Conservation (phyloP, 2,888 invertebrate genomes). For the Ametastegia equiseti region DNA sequence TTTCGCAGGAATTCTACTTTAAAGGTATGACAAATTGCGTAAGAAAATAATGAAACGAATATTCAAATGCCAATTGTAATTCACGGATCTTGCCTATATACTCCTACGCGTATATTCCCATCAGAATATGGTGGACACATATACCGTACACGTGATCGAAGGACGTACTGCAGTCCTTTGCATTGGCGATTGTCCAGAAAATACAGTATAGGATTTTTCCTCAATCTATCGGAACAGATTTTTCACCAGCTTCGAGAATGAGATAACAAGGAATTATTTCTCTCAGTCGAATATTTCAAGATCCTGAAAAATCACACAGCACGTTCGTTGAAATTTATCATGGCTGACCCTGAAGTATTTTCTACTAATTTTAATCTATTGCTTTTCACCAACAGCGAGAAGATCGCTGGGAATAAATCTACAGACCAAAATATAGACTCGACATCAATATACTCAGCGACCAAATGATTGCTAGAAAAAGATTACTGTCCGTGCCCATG, state of each 20-base stretch:
- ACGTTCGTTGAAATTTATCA: too few species aligned
- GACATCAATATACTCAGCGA: background rate
- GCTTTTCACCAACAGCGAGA: too few species aligned
- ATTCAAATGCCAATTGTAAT: background rate
- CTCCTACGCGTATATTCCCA: background rate
- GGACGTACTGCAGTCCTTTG: background rate
- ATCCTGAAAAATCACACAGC: too few species aligned
- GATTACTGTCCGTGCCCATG: background rate
- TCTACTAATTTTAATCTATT: too few species aligned
- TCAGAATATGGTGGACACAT: background rate
- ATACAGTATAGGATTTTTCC: background rate
- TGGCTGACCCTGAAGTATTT: too few species aligned
- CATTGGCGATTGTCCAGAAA: background rate
- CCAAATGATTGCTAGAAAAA: background rate
- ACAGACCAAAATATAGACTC: background rate
- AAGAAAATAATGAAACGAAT: background rate
- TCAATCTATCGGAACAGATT: too few species aligned
- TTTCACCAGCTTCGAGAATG: too few species aligned
- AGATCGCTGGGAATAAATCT: too few species aligned
- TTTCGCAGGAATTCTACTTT: background rate
- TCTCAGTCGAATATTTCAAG: too few species aligned
- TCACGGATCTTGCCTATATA: background rate
- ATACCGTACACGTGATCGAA: background rate
- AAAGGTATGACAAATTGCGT: background rate
- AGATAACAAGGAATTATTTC: too few species aligned